Base-by-base conservation (phyloP, 2,113 vertebrate genomes). In the Cyprinodon variegatus region DNA sequence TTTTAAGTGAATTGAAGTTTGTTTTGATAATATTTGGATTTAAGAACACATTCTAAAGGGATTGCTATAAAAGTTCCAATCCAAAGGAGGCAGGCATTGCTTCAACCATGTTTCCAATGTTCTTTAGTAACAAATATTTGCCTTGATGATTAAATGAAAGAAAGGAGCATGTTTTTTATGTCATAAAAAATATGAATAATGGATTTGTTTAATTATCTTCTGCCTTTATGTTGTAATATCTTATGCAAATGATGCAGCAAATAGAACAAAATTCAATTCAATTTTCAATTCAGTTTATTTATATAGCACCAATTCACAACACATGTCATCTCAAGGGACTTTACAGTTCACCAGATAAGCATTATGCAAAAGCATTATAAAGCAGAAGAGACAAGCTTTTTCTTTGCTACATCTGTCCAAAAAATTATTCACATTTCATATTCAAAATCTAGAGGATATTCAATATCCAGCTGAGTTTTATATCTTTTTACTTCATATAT, bases 181-280 rank as follows among this genome's bases (percentile, higher is more conserved):
- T 36, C 6, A 17, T 37, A 20, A 36, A 10, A 61, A 12, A 61
- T 29, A 61, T n/a, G 17, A n/a, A 41, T 74, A 20, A 45, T 45
- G 43, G 9, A 45, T 59, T 45, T 0, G 17, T 69, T 3, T 66
- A 36, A 9, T 53, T 82, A 11, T 2, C n/a, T 61, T 59, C 65
- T 46, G 7, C 65, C 20, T 61, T 29, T 29, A 73, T 78, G 13
- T 75, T 81, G n/a, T 5, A 4, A 48, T 48, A 43, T 61, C n/a
- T 67, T 36, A 38, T 36, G 5, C 50, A 41, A 8, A 53, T 68
- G 20, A 20, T 11, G 67, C 64, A 65, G 17, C 46, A 1, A 1
- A 9, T 63, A 37, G 17, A 39, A 39, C 38, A 63, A 63, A 1
- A 20, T 1, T 29, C 29, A 29, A 29, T 29, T 29, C 29, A 29